These are phyloP conservation scores for Euwallacea similis DNA, from an alignment of 1,140 invertebrate species.

Conservation along the genomic window DNA sequence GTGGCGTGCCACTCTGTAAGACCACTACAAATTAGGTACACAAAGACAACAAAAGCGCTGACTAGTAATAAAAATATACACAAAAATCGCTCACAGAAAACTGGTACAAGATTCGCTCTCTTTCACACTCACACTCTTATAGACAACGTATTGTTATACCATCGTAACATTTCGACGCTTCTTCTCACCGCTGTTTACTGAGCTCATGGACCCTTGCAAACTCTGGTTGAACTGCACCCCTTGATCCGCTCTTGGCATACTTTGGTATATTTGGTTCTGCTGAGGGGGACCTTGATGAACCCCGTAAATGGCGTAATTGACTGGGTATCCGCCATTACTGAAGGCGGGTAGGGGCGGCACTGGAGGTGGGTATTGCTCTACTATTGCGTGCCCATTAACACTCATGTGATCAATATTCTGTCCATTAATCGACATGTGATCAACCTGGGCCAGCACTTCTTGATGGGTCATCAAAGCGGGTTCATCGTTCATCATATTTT, in stretches of 20 bases:
- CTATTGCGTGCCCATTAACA: constrained; percentile 44
- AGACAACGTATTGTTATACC: constrained; percentile 56
- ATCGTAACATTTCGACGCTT: constrained; percentile 62
- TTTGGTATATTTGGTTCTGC: constrained; percentile 51
- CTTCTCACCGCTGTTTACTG: constrained; percentile 60
- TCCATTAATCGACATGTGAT: constrained; percentile 51
- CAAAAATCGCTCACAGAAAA: constrained; percentile 38
- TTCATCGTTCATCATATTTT: constrained; percentile 49
- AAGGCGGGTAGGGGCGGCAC: constrained; percentile 53
- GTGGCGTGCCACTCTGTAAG: not conserved
- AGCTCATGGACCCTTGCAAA: constrained; percentile 59
- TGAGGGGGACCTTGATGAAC: constrained; percentile 50
- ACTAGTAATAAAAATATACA: constrained; percentile 33
- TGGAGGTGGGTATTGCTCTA: constrained; percentile 51
- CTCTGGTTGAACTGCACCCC: constrained; percentile 58
- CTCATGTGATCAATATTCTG: constrained; percentile 47
- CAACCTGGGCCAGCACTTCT: constrained; percentile 46
- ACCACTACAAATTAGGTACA: constrained; percentile 2
- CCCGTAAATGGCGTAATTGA: constrained; percentile 53
- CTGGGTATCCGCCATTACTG: constrained; percentile 49
- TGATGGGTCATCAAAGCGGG: constrained; percentile 45
- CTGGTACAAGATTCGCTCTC: constrained; percentile 44
- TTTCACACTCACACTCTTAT: constrained; percentile 43
- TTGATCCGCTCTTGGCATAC: constrained; percentile 52
- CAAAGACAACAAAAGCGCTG: constrained; percentile 1